A percentile compares a stretch with the other conserved stretches of the same genome.
These are phyloP conservation scores for Lasiurus cinereus DNA, from an alignment of 2,113 vertebrate species.

Conservation along the genomic window DNA sequence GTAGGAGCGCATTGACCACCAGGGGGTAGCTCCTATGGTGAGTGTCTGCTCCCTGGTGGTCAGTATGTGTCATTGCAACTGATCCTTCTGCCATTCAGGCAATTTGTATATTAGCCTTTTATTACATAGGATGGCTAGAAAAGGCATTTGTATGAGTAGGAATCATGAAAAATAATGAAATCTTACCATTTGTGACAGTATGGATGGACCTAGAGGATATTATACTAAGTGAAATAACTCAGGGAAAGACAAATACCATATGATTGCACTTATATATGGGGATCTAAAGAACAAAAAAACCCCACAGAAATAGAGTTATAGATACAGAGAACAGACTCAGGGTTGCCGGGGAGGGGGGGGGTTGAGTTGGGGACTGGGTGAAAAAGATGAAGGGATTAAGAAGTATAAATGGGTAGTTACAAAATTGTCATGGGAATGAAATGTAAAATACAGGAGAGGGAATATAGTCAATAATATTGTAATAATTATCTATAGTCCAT, in stretches of 20 bases:
- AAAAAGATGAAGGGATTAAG: background rate
- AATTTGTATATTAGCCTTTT: no score
- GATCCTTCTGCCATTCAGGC: no score
- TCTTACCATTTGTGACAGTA: background rate
- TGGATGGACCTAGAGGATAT: background rate
- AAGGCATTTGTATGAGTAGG: background rate
- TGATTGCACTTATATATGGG: background rate
- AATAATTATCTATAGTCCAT: background rate
- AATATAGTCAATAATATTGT: background rate
- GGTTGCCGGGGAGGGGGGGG: background rate
- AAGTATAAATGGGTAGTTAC: background rate
- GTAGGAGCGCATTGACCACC: no score
- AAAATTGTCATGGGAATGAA: background rate
- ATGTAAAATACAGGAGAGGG: background rate
- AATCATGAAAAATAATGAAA: background rate
- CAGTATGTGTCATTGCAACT: no score
- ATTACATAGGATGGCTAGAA: background rate
- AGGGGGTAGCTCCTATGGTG: no score
- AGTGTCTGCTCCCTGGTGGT: no score
- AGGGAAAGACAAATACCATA: background rate
- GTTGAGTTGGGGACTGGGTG: background rate
- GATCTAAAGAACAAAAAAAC: background rate
- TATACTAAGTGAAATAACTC: background rate
- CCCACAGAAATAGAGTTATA: background rate
- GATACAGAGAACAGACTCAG: background rate